phyloP scores from a whole-genome alignment of 2,113 vertebrate genomes.

The Okapia johnstoni region DNA sequence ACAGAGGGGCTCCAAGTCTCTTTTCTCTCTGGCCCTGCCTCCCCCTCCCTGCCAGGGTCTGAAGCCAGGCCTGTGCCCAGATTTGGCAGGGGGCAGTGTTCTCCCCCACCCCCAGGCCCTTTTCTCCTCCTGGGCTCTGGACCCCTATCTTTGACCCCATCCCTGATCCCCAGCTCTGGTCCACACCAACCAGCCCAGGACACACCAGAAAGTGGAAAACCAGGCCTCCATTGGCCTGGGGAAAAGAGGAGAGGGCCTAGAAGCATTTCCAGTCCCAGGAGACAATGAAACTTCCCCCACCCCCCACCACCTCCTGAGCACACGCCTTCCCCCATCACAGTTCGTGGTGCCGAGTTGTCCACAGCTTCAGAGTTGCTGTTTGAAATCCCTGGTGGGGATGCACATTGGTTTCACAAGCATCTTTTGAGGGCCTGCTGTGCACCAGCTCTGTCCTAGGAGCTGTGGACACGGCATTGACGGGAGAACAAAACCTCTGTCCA shows the following conservation, averaged over 20 bases:
- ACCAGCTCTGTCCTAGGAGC: background rate
- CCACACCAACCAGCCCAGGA: background rate
- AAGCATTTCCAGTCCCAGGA: background rate
- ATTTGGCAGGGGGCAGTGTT: background rate
- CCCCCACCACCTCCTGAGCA: no score
- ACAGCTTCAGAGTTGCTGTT: background rate
- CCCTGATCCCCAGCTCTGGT: rapidly evolving
- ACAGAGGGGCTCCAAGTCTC: rapidly evolving
- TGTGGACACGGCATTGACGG: rapidly evolving
- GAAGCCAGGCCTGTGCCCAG: background rate
- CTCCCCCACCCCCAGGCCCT: background rate
- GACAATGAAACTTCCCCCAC: background rate
- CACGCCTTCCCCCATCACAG: rapidly evolving
- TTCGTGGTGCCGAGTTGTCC: rapidly evolving
- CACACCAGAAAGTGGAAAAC: background rate
- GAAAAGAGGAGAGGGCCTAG: background rate
- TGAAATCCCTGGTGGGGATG: background rate
- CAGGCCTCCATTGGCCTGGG: background rate
- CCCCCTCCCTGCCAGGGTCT: background rate
- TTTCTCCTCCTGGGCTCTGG: background rate
- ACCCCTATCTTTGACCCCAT: background rate
- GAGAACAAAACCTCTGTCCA: background rate
- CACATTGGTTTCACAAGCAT: background rate
- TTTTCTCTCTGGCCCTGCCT: background rate
- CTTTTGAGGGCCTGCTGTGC: background rate